These are phyloP conservation scores for Anolis carolinensis DNA, from an alignment of 2,113 vertebrate species.

Conservation along the genomic window DNA sequence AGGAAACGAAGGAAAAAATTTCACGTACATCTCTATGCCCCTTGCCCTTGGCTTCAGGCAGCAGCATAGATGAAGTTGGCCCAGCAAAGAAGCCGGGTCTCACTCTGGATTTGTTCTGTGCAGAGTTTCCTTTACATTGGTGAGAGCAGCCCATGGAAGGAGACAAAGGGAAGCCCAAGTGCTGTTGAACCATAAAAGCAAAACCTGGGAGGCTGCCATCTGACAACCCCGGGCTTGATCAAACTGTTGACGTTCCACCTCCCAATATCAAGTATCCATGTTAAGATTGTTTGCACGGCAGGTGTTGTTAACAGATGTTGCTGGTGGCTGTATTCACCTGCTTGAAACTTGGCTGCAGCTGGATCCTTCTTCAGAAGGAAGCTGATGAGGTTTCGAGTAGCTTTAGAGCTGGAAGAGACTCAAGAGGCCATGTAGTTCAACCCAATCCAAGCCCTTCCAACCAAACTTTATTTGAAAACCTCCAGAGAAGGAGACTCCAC, in stretches of 20 bases:
- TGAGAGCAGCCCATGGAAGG: not conserved
- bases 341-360: not conserved
- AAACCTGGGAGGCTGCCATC: constrained; percentile 65
- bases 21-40: no score
- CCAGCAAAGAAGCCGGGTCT: not conserved
- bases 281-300: constrained; percentile 40
- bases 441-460: no score
- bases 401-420: not conserved
- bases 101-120: not conserved
- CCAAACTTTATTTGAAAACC: no score
- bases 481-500: no score
- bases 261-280: constrained; percentile 61
- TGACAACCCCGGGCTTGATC: constrained; percentile 64
- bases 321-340: constrained; percentile 67
- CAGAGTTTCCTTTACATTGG: not conserved
- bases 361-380: constrained; percentile 47
- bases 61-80: not conserved
- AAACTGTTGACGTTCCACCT: not conserved
- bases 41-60: no score
- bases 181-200: constrained; percentile 17
- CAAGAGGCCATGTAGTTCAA: not conserved
- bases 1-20: no score
- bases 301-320: constrained; percentile 68
- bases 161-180: not conserved
- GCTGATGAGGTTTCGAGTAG: not conserved